Conservation (phyloP, 2,113 vertebrate genomes). For the Tonatia bakeri region DNA sequence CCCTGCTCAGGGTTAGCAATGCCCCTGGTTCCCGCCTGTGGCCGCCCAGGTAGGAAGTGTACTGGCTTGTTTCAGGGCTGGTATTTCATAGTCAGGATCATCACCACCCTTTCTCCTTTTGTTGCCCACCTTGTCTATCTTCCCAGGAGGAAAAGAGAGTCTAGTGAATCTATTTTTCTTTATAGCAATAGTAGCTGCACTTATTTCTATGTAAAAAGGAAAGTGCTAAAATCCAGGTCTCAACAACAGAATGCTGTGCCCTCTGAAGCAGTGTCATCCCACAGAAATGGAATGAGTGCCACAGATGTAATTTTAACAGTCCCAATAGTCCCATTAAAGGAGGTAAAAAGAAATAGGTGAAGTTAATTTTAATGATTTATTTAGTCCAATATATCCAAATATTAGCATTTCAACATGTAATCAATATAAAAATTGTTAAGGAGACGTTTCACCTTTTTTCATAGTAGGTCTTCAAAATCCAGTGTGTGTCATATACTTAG, state of each 20-base stretch:
- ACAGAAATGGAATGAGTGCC: not conserved
- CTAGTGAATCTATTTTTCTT: not conserved
- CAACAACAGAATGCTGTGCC: not conserved
- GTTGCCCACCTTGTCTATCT: not conserved
- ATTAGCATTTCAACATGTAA: not conserved
- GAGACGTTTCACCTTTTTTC: too few species aligned
- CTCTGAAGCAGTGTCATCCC: not conserved
- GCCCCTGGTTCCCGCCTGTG: slow-evolving; percentile 45
- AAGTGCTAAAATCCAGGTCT: not conserved
- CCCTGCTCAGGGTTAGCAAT: slow-evolving; percentile 1
- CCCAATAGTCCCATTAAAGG: not conserved
- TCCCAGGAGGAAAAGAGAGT: not conserved
- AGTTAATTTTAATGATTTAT: not conserved
- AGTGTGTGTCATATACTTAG: not conserved
- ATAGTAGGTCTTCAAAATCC: not conserved
- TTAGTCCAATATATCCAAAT: not conserved
- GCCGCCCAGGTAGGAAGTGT: slow-evolving; percentile 27
- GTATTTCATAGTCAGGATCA: not conserved
- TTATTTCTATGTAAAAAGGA: not conserved
- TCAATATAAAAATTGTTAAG: not conserved
- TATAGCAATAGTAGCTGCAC: not conserved
- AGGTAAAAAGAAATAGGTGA: not conserved
- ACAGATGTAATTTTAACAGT: not conserved
- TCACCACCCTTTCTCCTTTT: not conserved
- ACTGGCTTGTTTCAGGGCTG: not conserved